A percentile compares a stretch with the other conserved stretches of the same genome.
These are phyloP conservation scores for Botia almorhae DNA, from an alignment of 2,797 vertebrate species.

Conservation along the genomic window DNA sequence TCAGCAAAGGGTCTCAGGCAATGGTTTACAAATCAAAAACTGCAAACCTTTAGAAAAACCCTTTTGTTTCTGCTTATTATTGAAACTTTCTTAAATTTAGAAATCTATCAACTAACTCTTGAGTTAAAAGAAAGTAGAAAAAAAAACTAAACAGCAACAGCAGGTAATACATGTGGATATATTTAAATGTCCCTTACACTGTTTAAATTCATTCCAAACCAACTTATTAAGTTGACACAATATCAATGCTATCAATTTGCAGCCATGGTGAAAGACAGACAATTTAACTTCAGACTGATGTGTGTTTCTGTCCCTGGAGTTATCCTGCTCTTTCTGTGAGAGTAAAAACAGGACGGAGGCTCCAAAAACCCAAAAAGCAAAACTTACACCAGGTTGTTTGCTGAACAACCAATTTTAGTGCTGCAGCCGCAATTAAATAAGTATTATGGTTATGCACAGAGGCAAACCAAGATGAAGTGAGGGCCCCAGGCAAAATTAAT, in stretches of 20 bases:
- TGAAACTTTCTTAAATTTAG: not conserved
- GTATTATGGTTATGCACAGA: constrained; percentile 22
- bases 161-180: not conserved
- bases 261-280: no score
- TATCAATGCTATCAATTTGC: not conserved
- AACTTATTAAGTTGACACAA: not conserved
- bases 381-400: constrained; percentile 23
- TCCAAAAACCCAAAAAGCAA: constrained; percentile 37
- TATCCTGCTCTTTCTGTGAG: constrained; percentile 61
- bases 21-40: not conserved
- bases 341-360: constrained; percentile 54
- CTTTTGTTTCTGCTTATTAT: not conserved
- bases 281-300: constrained; percentile 52
- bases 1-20: constrained; percentile 10
- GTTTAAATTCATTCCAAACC: not conserved
- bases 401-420: constrained; percentile 24
- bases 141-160: constrained; percentile 27
- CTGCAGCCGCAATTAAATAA: constrained; percentile 21
- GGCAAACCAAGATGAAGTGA: no score
- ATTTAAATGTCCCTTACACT: not conserved
- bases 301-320: constrained; percentile 66
- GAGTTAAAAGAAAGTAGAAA: constrained; percentile 35
- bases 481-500: no score
- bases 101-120: not conserved
- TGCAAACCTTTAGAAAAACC: not conserved